Evolutionary conservation across 2,888 invertebrate genomes (phyloP).

Genomic region (Hirtodrosophila cameraria): DNA sequence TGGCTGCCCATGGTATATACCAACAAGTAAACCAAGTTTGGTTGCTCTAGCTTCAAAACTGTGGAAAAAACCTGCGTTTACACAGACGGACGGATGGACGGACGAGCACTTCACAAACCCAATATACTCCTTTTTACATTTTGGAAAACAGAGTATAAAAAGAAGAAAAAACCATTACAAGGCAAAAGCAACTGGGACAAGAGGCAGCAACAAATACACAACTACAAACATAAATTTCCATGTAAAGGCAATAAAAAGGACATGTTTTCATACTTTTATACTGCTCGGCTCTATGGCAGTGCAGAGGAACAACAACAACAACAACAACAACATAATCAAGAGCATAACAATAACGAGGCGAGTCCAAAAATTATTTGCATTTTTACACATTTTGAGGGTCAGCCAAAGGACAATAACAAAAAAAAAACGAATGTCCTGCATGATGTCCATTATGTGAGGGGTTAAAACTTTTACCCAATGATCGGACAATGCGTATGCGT

Average conservation of each 20-base stretch:
- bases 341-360: conserved; percentile 75
- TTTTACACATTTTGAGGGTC: conserved; percentile 80
- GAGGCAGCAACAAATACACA: conserved; percentile 37
- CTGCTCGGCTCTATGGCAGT: conserved; percentile 17
- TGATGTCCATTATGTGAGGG: conserved; percentile 72
- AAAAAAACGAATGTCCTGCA: conserved; percentile 70
- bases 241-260: conserved; percentile 79
- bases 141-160: too few species aligned
- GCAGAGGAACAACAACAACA: conserved; percentile 30
- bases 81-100: too few species aligned
- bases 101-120: too few species aligned
- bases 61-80: too few species aligned
- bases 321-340: conserved; percentile 73
- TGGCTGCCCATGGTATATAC: too few species aligned
- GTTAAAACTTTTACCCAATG: conserved; percentile 69
- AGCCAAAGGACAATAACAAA: conserved; percentile 62
- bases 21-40: too few species aligned
- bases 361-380: conserved; percentile 73
- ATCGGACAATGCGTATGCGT: conserved; percentile 53
- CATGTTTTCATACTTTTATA: conserved; percentile 67
- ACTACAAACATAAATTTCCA: conserved; percentile 77
- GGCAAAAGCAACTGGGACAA: conserved; percentile 12
- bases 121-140: too few species aligned
- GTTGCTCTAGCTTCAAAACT: too few species aligned
- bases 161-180: conserved; percentile 20